phyloP scores from a whole-genome alignment of 2,888 invertebrate genomes.

The Sphaeridia pumilis region DNA sequence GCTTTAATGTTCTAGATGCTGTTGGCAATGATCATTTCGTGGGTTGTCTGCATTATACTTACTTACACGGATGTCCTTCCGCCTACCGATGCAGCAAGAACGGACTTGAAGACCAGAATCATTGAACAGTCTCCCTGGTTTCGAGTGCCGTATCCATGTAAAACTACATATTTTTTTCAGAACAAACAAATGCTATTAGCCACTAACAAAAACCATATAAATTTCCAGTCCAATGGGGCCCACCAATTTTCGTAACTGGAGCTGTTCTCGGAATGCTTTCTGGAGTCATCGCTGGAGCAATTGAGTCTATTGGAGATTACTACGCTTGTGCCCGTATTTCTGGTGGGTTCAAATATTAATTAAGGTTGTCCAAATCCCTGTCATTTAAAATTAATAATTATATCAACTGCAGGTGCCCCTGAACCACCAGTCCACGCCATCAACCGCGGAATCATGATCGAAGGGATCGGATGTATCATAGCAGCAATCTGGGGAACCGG shows the following conservation, averaged over 20 bases:
- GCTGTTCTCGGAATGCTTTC: slow-evolving; percentile 39
- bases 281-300: slow-evolving; percentile 38
- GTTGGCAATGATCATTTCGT: slow-evolving; percentile 61
- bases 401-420: slow-evolving; percentile 38
- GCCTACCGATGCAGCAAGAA: slow-evolving; percentile 56
- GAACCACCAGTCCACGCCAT: slow-evolving; percentile 45
- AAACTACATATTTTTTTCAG: not conserved
- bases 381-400: not conserved
- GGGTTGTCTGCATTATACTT: slow-evolving; percentile 59
- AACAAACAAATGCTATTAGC: not conserved
- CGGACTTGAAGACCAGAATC: slow-evolving; percentile 58
- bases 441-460: slow-evolving; percentile 44
- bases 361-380: not conserved
- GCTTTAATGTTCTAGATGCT: slow-evolving; percentile 52
- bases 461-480: slow-evolving; percentile 43
- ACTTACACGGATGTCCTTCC: slow-evolving; percentile 53
- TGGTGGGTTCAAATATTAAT: slow-evolving; percentile 23
- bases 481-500: slow-evolving; percentile 41
- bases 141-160: slow-evolving; percentile 67
- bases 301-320: slow-evolving; percentile 45
- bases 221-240: slow-evolving; percentile 40
- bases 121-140: slow-evolving; percentile 65
- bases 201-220: not conserved
- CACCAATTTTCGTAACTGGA: slow-evolving; percentile 38
- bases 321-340: slow-evolving; percentile 46